phyloP scores from a whole-genome alignment of 2,888 invertebrate species.

The Apamea monoglypha region DNA sequence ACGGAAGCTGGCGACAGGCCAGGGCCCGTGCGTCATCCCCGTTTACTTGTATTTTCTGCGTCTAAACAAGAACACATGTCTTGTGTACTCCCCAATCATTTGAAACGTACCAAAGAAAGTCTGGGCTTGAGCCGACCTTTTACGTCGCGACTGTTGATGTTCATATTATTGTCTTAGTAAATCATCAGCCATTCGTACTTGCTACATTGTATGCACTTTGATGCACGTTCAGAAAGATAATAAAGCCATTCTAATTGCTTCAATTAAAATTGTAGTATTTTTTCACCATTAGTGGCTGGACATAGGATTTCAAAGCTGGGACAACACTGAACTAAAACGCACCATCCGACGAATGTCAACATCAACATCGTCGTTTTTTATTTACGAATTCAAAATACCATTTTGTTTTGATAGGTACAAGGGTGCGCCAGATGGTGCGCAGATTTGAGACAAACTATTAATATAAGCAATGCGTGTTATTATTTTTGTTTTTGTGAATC shows the following conservation, averaged over 20 bases:
- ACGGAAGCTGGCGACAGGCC: constrained; percentile 85
- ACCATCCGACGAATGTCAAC: constrained; percentile 27
- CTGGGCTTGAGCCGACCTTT: constrained; percentile 27
- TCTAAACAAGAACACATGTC: constrained; percentile 73
- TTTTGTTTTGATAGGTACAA: constrained; percentile 52
- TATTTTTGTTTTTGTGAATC: constrained; percentile 37
- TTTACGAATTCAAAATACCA: constrained; percentile 45
- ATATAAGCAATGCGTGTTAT: constrained; percentile 13
- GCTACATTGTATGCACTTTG: constrained; percentile 4
- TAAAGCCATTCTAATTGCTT: background rate
- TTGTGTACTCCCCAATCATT: constrained; percentile 50
- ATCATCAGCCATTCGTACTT: background rate
- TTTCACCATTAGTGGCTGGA: background rate
- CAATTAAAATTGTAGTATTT: constrained; percentile 6
- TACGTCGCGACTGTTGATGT: constrained; percentile 25
- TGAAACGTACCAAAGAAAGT: constrained; percentile 49
- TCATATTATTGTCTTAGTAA: constrained; percentile 21
- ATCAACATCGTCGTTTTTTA: constrained; percentile 34
- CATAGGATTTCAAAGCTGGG: constrained; percentile 6
- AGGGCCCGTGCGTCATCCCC: constrained; percentile 83
- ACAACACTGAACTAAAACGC: background rate
- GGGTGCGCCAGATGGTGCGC: constrained; percentile 49
- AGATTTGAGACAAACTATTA: constrained; percentile 30
- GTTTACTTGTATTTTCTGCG: constrained; percentile 77
- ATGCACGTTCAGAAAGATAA: background rate